phyloP scores from a whole-genome alignment of 2,888 invertebrate genomes.

The Hydriomena furcata region DNA sequence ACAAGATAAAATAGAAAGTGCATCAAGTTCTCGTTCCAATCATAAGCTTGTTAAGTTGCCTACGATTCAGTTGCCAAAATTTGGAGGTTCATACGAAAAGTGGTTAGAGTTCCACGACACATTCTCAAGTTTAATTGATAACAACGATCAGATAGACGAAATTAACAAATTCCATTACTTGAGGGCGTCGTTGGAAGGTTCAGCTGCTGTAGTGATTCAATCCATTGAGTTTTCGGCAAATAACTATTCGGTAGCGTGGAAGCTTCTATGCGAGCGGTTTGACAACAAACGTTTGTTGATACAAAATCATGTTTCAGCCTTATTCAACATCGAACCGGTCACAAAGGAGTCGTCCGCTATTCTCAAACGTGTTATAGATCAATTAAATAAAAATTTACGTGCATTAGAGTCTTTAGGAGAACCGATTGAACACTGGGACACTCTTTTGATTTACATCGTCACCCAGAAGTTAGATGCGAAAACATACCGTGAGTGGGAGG shows the following conservation, averaged over 20 bases:
- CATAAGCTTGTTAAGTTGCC: constrained; percentile 29
- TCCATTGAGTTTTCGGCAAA: constrained; percentile 30
- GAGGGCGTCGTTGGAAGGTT: constrained; percentile 31
- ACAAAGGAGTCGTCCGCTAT: constrained; percentile 30
- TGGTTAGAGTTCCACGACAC: constrained; percentile 41
- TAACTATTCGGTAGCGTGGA: constrained; percentile 36
- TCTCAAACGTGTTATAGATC: constrained; percentile 30
- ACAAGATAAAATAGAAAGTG: not conserved
- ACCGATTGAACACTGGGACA: constrained; percentile 35
- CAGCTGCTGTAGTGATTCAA: constrained; percentile 34
- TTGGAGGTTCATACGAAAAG: constrained; percentile 31
- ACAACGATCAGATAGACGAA: constrained; percentile 34
- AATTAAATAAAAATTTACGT: constrained; percentile 35
- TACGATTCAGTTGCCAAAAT: constrained; percentile 36
- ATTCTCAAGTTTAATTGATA: constrained; percentile 33
- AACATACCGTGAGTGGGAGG: constrained; percentile 39
- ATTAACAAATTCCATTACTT: constrained; percentile 40
- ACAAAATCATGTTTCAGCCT: constrained; percentile 33
- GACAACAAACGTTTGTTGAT: constrained; percentile 32
- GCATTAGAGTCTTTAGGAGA: constrained; percentile 33
- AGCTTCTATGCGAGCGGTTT: constrained; percentile 34
- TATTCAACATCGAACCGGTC: constrained; percentile 33
- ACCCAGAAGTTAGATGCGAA: constrained; percentile 36
- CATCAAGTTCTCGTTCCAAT: not conserved
- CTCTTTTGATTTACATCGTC: constrained; percentile 38